These are phyloP conservation scores for Corella eumyota DNA, from an alignment of 23 tunicate species.

Conservation along the genomic window DNA sequence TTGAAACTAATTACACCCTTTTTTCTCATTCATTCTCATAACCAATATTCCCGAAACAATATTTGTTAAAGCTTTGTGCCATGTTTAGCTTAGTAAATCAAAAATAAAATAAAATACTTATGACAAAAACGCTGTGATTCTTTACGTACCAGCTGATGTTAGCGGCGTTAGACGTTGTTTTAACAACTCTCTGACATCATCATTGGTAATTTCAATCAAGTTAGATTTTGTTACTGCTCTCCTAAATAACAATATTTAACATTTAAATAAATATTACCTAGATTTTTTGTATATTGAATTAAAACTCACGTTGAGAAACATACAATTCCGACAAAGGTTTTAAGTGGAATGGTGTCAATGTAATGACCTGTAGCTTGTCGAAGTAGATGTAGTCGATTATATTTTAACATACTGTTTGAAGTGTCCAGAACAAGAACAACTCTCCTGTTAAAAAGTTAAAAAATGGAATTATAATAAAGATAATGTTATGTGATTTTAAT, in stretches of 20 bases:
- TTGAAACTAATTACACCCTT: too few species aligned
- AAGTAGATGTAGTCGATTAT: slow-evolving; percentile 39
- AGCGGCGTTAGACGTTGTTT: slow-evolving; percentile 15
- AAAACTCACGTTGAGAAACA: slow-evolving; percentile 58
- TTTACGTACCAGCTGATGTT: slow-evolving; percentile 17
- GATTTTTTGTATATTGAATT: neutral
- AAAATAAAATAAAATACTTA: too few species aligned
- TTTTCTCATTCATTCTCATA: too few species aligned
- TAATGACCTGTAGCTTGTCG: slow-evolving; percentile 81
- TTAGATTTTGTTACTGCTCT: slow-evolving; percentile 16
- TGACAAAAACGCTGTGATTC: too few species aligned
- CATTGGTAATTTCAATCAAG: slow-evolving; percentile 15
- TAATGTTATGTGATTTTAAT: too few species aligned
- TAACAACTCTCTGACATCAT: slow-evolving; percentile 27
- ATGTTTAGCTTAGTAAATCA: too few species aligned
- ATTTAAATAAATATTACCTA: slow-evolving; percentile 1
- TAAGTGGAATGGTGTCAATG: slow-evolving; percentile 61
- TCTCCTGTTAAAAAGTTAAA: slow-evolving; percentile 30
- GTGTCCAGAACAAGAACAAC: slow-evolving; percentile 69
- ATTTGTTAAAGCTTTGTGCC: too few species aligned
- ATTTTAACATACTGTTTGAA: slow-evolving; percentile 52
- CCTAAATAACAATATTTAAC: slow-evolving; percentile 6
- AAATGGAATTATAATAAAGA: too few species aligned
- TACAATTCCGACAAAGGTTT: slow-evolving; percentile 77
- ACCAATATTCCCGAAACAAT: too few species aligned